Evolutionary conservation across 2,797 vertebrate genomes (phyloP).

Genomic region (Anniella stebbinsi): DNA sequence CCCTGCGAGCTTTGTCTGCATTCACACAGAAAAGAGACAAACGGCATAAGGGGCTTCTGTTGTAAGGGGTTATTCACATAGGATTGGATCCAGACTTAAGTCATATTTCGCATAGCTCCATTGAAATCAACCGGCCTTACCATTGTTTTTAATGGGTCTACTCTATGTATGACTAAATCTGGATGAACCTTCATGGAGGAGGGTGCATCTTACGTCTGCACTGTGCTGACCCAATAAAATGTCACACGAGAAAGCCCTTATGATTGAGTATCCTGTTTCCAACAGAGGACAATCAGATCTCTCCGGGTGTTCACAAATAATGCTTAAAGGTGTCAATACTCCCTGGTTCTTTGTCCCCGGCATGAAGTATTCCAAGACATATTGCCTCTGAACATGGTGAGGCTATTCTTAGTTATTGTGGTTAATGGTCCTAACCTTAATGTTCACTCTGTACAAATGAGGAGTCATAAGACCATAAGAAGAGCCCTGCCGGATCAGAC

Average conservation of each 20-base stretch:
- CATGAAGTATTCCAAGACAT: not conserved
- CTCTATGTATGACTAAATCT: not conserved
- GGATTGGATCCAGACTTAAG: not conserved
- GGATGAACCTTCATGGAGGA: not conserved
- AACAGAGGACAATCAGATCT: not conserved
- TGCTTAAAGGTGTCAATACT: rapidly evolving
- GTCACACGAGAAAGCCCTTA: not conserved
- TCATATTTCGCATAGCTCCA: not conserved
- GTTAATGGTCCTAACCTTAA: not conserved
- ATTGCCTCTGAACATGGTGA: too few relatives aligned
- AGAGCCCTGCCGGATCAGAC: too few relatives aligned
- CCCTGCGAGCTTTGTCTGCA: not conserved
- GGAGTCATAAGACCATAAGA: too few relatives aligned
- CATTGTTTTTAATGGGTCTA: not conserved
- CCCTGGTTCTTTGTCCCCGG: not conserved
- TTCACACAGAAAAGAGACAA: not conserved
- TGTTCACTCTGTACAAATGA: too few relatives aligned
- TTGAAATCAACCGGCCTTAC: too few relatives aligned
- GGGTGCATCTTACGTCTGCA: not conserved
- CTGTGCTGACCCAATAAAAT: too few relatives aligned
- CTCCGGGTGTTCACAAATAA: too few relatives aligned
- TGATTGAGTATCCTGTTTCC: not conserved
- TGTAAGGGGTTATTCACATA: not conserved
- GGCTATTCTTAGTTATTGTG: not conserved
- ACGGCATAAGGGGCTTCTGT: not conserved